Evolutionary conservation across 1,140 invertebrate species (phyloP).

Genomic region (Andrena cerasifolii): DNA sequence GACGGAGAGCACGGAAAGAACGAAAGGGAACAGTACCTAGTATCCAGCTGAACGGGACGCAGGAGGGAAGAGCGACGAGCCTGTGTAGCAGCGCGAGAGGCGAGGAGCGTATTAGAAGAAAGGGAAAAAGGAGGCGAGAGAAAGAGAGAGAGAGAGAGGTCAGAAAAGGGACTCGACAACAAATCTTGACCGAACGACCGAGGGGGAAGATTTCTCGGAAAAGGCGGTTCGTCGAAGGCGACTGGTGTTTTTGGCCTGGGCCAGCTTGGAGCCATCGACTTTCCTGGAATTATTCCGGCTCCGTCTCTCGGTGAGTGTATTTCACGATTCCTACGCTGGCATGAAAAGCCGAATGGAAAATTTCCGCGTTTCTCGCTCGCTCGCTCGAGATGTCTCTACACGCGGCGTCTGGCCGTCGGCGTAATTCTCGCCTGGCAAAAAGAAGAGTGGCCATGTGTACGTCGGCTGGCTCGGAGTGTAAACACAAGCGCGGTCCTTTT

Average conservation of each 20-base stretch:
- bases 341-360: neutral
- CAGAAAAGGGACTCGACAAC: constrained; percentile 12
- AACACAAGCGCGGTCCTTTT: constrained; percentile 49
- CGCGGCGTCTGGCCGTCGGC: constrained; percentile 27
- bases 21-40: constrained; percentile 28
- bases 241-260: neutral
- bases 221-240: neutral
- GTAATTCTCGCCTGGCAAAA: constrained; percentile 11
- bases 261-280: neutral
- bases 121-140: neutral
- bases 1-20: constrained; percentile 11
- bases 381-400: neutral
- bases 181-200: constrained; percentile 19
- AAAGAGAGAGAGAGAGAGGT: neutral
- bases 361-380: constrained; percentile 19
- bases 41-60: neutral
- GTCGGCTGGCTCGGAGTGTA: constrained; percentile 24
- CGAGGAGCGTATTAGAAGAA: neutral
- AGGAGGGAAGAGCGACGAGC: neutral
- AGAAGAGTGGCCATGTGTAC: constrained; percentile 31
- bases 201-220: constrained; percentile 21
- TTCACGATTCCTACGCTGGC: neutral
- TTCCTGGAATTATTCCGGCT: neutral
- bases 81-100: neutral
- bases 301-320: constrained; percentile 9